Conservation (phyloP, 2,888 invertebrate species). For the Catocala sponsa region DNA sequence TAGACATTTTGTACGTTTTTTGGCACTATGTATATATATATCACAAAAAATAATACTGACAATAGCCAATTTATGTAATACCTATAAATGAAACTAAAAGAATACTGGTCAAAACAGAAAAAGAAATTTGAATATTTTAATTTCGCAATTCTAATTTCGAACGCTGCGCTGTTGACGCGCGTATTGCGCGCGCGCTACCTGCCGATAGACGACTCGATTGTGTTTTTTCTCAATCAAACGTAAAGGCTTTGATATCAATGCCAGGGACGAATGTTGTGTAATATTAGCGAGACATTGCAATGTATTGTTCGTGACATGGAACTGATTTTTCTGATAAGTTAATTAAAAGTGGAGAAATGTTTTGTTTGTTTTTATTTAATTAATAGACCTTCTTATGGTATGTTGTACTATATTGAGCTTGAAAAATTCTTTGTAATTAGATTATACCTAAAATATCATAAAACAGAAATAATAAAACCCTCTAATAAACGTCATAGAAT, state of each 20-base stretch:
- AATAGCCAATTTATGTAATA: neutral
- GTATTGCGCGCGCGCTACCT: slow-evolving; percentile 5
- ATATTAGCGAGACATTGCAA: neutral
- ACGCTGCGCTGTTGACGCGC: slow-evolving; percentile 1
- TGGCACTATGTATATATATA: neutral
- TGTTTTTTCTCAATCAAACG: slow-evolving; percentile 1
- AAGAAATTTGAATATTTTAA: too few species aligned
- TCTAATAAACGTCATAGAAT: too few species aligned
- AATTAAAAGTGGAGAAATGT: neutral
- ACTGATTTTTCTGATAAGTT: neutral
- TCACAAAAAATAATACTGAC: neutral
- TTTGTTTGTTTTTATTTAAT: too few species aligned
- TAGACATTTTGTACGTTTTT: neutral
- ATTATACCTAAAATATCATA: too few species aligned
- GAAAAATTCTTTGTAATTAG: too few species aligned
- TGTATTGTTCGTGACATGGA: neutral
- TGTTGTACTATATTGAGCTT: too few species aligned
- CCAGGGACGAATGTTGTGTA: slow-evolving; percentile 7
- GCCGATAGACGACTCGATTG: neutral
- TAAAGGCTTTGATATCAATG: slow-evolving; percentile 5
- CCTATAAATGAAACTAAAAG: neutral
- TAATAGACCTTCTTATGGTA: too few species aligned
- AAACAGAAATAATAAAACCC: too few species aligned
- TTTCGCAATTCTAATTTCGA: neutral
- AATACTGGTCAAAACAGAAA: neutral